A percentile compares a stretch with the other conserved stretches of the same genome.
phyloP scores from a whole-genome alignment of 2,797 vertebrate genomes.

The Heliangelus exortis region DNA sequence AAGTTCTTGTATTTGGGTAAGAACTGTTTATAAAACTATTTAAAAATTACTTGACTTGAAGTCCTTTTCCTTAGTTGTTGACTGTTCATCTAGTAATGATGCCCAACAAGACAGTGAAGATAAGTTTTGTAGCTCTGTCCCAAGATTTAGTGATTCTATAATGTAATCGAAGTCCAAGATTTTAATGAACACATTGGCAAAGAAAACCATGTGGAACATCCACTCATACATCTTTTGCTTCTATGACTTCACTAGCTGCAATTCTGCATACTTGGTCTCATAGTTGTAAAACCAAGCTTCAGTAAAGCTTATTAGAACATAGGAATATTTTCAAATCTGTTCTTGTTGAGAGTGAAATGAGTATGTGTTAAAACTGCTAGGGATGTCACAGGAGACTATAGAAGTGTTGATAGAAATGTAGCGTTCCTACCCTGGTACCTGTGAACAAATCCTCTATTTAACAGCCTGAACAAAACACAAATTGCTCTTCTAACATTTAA shows the following conservation, averaged over 20 bases:
- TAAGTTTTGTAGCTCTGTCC: conserved; percentile 54
- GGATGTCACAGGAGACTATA: neutral
- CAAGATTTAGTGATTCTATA: conserved; percentile 65
- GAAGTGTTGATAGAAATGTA: conserved; percentile 26
- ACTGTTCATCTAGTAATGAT: conserved; percentile 52
- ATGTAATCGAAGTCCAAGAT: conserved; percentile 62
- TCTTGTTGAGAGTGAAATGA: conserved; percentile 16
- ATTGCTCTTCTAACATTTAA: conserved; percentile 64
- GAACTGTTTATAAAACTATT: conserved; percentile 11
- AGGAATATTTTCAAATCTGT: conserved; percentile 21
- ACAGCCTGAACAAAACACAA: conserved; percentile 54
- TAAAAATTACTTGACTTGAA: conserved; percentile 37
- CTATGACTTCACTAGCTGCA: conserved; percentile 61
- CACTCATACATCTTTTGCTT: conserved; percentile 50
- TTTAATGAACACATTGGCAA: conserved; percentile 70
- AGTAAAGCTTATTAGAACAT: conserved; percentile 25
- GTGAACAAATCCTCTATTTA: conserved; percentile 10
- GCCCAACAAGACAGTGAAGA: conserved; percentile 44
- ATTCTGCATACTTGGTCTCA: neutral
- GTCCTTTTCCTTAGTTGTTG: conserved; percentile 56
- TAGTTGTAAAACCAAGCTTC: conserved; percentile 54
- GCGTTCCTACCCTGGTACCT: neutral
- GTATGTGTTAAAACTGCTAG: neutral
- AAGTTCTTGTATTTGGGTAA: neutral
- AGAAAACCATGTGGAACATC: conserved; percentile 23